These are phyloP conservation scores for Drosophila paranaensis DNA, from an alignment of 2,888 invertebrate genomes.

Conservation along the genomic window DNA sequence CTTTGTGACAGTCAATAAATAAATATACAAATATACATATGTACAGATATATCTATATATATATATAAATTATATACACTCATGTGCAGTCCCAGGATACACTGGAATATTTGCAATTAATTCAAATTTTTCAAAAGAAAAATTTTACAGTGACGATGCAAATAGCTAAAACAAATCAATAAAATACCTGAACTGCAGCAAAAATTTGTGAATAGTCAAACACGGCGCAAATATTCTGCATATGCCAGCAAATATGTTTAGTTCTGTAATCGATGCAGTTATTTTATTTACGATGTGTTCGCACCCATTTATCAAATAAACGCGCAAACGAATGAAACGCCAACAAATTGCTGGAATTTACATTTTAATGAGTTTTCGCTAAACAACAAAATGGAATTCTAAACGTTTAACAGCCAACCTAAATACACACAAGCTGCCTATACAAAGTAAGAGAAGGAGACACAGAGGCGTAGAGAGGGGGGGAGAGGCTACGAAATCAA, in stretches of 20 bases:
- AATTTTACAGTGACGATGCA: slow-evolving; percentile 2
- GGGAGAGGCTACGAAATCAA: slow-evolving; percentile 41
- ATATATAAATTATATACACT: slow-evolving; percentile 4
- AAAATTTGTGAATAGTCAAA: slow-evolving; percentile 32
- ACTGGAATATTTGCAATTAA: background rate
- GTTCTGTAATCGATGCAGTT: slow-evolving; percentile 21
- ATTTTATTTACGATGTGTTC: slow-evolving; percentile 14
- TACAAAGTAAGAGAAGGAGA: background rate
- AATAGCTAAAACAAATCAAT: slow-evolving; percentile 5
- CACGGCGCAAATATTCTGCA: slow-evolving; percentile 19
- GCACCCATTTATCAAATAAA: slow-evolving; percentile 30
- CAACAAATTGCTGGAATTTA: slow-evolving; percentile 46
- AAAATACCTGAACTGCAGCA: slow-evolving; percentile 19
- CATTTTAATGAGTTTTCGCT: slow-evolving; percentile 53
- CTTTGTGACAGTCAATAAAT: slow-evolving; percentile 19
- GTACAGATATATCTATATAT: background rate
- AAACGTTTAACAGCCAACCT: slow-evolving; percentile 12
- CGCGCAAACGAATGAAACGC: slow-evolving; percentile 33
- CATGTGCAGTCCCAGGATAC: background rate
- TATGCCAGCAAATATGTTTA: slow-evolving; percentile 25
- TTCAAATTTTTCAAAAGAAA: background rate
- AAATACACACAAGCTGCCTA: slow-evolving; percentile 17
- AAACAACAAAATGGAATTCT: slow-evolving; percentile 24
- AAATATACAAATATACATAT: background rate
- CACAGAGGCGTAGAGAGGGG: slow-evolving; percentile 1